Conservation (phyloP, 1,140 invertebrate genomes). For the Hermetia illucens region DNA sequence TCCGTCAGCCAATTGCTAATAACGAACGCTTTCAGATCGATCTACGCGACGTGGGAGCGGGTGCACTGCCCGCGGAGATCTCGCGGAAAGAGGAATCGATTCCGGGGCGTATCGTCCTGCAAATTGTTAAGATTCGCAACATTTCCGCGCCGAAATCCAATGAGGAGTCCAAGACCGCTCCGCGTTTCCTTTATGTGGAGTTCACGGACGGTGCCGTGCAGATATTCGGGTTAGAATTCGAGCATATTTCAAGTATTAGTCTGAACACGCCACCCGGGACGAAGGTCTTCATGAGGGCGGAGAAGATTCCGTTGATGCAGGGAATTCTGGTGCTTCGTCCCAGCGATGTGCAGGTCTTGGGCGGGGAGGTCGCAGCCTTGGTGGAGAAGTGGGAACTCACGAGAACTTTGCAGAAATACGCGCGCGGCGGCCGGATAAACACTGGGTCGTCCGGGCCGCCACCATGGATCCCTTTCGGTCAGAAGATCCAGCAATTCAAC, state of each 20-base stretch:
- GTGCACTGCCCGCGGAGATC: slow-evolving; percentile 34
- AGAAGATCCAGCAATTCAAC: slow-evolving; percentile 38
- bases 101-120: slow-evolving; percentile 59
- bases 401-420: slow-evolving; percentile 59
- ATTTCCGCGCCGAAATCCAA: slow-evolving; percentile 79
- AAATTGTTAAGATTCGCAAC: slow-evolving; percentile 78
- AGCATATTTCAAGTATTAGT: slow-evolving; percentile 47
- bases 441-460: slow-evolving; percentile 57
- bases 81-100: slow-evolving; percentile 45
- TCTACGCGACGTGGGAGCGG: slow-evolving; percentile 58
- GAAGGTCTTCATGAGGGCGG: slow-evolving; percentile 41
- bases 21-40: slow-evolving; percentile 46
- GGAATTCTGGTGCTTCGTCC: slow-evolving; percentile 58
- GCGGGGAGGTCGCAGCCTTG: slow-evolving; percentile 66
- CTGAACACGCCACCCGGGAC: slow-evolving; percentile 63
- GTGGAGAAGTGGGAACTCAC: slow-evolving; percentile 84
- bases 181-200: slow-evolving; percentile 66
- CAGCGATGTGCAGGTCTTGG: slow-evolving; percentile 50
- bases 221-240: slow-evolving; percentile 61
- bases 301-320: slow-evolving; percentile 41
- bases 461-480: slow-evolving; percentile 82
- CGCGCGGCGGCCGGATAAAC: slow-evolving; percentile 38
- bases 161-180: slow-evolving; percentile 67
- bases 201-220: slow-evolving; percentile 71
- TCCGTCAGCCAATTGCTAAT: background rate